Conservation (phyloP, 2,113 vertebrate species). For the Tachycineta bicolor region DNA sequence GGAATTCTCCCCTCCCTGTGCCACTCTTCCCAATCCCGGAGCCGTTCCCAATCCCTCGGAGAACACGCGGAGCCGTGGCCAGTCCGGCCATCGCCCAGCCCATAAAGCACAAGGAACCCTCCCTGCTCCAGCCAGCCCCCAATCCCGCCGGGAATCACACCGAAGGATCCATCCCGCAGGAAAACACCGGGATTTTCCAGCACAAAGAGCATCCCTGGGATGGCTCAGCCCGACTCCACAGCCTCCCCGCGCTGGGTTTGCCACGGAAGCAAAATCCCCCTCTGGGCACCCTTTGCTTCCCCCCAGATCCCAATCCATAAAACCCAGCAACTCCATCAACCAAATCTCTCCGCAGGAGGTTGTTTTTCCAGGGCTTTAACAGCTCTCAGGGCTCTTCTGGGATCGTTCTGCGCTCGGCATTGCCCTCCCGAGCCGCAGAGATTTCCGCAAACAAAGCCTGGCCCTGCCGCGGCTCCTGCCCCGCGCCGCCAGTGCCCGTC, state of each 20-base stretch:
- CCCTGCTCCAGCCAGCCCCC: neutral
- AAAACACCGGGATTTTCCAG: neutral
- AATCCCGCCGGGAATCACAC: neutral
- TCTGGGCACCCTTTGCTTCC: neutral
- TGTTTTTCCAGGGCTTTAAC: neutral
- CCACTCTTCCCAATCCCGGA: neutral
- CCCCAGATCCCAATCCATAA: neutral
- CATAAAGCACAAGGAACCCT: neutral
- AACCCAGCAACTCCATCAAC: neutral
- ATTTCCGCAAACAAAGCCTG: neutral
- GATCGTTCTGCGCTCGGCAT: neutral
- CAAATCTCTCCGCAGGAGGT: neutral
- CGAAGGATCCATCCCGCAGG: neutral
- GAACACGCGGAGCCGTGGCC: neutral
- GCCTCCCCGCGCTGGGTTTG: neutral
- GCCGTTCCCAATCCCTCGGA: neutral
- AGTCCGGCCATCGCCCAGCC: neutral
- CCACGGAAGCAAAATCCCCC: neutral
- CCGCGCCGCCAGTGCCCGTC: too few species aligned
- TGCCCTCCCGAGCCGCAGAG: neutral
- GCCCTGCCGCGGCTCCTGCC: neutral
- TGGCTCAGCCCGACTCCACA: neutral
- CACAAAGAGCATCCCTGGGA: neutral
- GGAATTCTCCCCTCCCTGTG: rapidly evolving
- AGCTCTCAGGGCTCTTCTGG: neutral